A percentile compares a stretch with the other conserved stretches of the same genome.
Evolutionary conservation across 2,797 vertebrate genomes (phyloP).

Genomic region (Scomberomorus guttatus): DNA sequence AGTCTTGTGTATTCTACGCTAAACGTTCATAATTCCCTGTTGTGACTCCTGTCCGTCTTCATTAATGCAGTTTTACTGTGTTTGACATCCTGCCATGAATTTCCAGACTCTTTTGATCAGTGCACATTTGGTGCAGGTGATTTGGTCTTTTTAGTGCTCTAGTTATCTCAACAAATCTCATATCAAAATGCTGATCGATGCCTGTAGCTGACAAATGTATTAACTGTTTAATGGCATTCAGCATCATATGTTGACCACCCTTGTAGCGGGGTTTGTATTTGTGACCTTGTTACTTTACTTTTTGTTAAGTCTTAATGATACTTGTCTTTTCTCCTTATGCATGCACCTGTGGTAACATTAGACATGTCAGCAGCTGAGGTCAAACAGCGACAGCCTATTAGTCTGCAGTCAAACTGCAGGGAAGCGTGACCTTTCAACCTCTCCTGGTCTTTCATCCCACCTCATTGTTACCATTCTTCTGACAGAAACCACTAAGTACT

Average conservation of each 20-base stretch:
- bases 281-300: background rate
- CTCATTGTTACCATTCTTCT: constrained; percentile 47
- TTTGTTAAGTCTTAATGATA: constrained; percentile 19
- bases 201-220: background rate
- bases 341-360: constrained; percentile 42
- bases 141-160: constrained; percentile 1
- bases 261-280: background rate
- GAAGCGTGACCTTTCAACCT: constrained; percentile 55
- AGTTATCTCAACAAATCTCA: background rate
- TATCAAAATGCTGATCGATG: constrained; percentile 3
- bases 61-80: background rate
- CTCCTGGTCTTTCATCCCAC: constrained; percentile 39
- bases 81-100: background rate
- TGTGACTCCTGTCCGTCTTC: background rate
- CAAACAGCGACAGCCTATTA: constrained; percentile 67
- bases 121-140: background rate
- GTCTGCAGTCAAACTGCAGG: constrained; percentile 64
- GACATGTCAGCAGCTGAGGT: constrained; percentile 56
- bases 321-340: constrained; percentile 25
- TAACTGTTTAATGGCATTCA: background rate
- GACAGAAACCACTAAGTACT: constrained; percentile 57
- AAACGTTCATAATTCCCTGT: background rate
- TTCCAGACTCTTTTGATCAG: constrained; percentile 1
- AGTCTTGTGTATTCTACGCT: background rate
- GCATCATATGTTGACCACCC: background rate